phyloP scores from a whole-genome alignment of 1,140 invertebrate genomes.

The Galleria mellonella region DNA sequence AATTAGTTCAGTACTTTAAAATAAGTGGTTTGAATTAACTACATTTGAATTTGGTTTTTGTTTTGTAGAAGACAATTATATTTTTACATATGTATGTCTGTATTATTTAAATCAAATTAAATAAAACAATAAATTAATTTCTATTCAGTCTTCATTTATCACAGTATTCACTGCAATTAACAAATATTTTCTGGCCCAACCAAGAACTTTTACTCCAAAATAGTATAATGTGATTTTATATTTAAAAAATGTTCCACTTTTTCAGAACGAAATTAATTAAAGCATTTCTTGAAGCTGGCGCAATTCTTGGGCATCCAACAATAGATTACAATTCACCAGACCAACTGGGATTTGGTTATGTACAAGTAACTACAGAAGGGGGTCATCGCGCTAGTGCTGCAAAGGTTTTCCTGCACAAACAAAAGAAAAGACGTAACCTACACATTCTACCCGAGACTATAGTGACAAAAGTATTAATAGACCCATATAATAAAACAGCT shows the following conservation, averaged over 20 bases:
- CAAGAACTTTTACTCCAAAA: too few species aligned
- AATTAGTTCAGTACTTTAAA: too few species aligned
- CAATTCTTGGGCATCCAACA: constrained; percentile 72
- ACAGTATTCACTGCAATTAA: too few species aligned
- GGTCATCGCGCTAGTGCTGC: constrained; percentile 75
- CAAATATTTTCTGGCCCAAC: too few species aligned
- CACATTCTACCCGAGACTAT: constrained; percentile 75
- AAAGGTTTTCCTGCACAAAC: constrained; percentile 75
- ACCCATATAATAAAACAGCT: constrained; percentile 76
- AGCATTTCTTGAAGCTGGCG: constrained; percentile 75
- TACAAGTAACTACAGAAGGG: constrained; percentile 77
- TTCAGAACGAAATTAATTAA: constrained; percentile 71
- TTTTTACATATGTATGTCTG: too few species aligned
- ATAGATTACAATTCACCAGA: constrained; percentile 72
- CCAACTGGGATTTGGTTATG: constrained; percentile 75
- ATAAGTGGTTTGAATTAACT: too few species aligned
- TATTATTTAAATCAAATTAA: too few species aligned
- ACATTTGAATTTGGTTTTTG: too few species aligned
- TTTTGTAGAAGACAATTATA: too few species aligned
- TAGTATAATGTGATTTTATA: too few species aligned
- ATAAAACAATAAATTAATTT: too few species aligned
- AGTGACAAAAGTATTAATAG: constrained; percentile 79
- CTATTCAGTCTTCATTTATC: too few species aligned
- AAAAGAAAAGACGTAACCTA: constrained; percentile 78
- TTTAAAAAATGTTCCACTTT: constrained; percentile 15